phyloP scores from a whole-genome alignment of 2,888 invertebrate species.

The Amblyteles armatorius region DNA sequence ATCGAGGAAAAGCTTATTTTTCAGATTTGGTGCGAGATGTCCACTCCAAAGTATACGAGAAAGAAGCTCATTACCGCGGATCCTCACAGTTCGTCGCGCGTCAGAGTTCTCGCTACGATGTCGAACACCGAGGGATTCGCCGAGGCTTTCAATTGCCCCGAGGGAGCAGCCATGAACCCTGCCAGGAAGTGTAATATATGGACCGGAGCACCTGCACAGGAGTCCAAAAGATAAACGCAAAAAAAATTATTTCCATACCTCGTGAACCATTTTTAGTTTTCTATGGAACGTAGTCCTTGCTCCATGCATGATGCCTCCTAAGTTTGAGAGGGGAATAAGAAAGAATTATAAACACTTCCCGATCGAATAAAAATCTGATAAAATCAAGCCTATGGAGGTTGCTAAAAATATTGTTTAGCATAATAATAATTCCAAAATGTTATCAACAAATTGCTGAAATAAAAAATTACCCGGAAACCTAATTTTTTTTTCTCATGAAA shows the following conservation, averaged over 20 bases:
- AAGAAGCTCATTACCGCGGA: constrained; percentile 45
- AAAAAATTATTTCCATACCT: not conserved
- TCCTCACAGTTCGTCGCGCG: constrained; percentile 46
- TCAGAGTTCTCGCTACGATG: constrained; percentile 47
- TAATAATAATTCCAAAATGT: no score
- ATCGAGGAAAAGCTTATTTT: not conserved
- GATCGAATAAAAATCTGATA: no score
- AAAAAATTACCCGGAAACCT: no score
- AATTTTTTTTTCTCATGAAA: no score
- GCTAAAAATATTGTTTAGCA: no score
- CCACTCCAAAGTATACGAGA: constrained; percentile 51
- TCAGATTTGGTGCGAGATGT: constrained; percentile 57
- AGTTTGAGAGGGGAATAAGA: no score
- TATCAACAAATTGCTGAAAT: no score
- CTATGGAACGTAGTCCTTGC: no score
- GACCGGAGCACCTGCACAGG: constrained; percentile 11
- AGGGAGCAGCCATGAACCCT: constrained; percentile 60
- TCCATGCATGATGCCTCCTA: no score
- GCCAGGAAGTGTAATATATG: constrained; percentile 59
- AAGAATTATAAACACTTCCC: no score
- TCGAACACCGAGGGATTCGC: constrained; percentile 55
- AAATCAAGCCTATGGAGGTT: no score
- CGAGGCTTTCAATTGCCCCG: constrained; percentile 58
- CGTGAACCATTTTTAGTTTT: no score
- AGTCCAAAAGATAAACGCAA: not conserved